A percentile compares a stretch with the other conserved stretches of the same genome.
Evolutionary conservation across 2,797 vertebrate species (phyloP).

Genomic region (Eulemur rubriventer): DNA sequence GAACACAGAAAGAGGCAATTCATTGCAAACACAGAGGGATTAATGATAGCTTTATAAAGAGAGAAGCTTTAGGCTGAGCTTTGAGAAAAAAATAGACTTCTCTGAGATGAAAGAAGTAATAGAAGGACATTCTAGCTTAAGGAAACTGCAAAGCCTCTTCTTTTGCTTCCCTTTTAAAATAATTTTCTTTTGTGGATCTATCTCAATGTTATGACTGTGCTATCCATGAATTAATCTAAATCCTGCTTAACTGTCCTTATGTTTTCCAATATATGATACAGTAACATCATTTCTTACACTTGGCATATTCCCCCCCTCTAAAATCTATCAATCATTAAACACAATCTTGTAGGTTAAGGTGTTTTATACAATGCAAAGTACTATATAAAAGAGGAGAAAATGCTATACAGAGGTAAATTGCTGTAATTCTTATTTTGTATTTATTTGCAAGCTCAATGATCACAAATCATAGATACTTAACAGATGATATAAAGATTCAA

Average conservation of each 20-base stretch:
- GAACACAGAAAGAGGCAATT: background rate
- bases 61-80: conserved; percentile 10
- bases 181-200: conserved; percentile 14
- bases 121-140: conserved; percentile 1
- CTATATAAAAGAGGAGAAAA: background rate
- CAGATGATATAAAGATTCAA: background rate
- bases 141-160: background rate
- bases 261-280: background rate
- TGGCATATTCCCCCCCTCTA: background rate
- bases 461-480: background rate
- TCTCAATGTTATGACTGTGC: background rate
- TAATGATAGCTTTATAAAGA: background rate
- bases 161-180: conserved; percentile 14
- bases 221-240: conserved; percentile 11
- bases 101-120: background rate
- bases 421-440: background rate
- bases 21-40: background rate
- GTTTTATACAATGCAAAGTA: background rate
- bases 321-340: background rate
- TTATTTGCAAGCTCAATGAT: background rate
- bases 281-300: background rate
- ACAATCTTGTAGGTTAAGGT: background rate
- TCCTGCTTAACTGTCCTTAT: background rate
- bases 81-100: background rate
- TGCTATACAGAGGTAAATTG: background rate